A percentile compares a stretch with the other conserved stretches of the same genome.
These are phyloP conservation scores for Silurus glanis DNA, from an alignment of 2,113 vertebrate genomes.

Conservation along the genomic window DNA sequence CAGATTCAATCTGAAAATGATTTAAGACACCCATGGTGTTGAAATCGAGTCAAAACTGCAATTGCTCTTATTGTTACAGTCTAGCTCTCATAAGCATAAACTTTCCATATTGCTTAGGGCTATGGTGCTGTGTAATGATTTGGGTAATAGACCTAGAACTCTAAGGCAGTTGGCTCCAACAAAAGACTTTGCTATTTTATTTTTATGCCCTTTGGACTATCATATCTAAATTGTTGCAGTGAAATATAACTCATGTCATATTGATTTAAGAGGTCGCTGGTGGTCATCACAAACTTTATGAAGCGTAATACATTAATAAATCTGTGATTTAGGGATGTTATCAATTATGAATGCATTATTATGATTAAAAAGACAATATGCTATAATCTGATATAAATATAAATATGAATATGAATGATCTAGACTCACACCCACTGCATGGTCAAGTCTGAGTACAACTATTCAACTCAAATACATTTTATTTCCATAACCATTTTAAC, in stretches of 20 bases:
- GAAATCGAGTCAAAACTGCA: constrained; percentile 27
- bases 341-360: neutral
- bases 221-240: constrained; percentile 7
- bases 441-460: too few relatives aligned
- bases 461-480: too few relatives aligned
- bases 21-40: constrained; percentile 20
- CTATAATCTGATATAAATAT: neutral
- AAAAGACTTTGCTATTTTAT: constrained; percentile 6
- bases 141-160: constrained; percentile 12
- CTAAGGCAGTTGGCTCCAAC: neutral
- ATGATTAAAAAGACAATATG: neutral
- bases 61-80: constrained; percentile 34
- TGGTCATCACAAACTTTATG: neutral
- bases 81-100: constrained; percentile 42
- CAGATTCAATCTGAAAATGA: constrained; percentile 39
- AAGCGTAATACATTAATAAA: neutral
- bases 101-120: constrained; percentile 16
- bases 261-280: constrained; percentile 12
- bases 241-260: constrained; percentile 1
- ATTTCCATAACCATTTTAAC: too few relatives aligned
- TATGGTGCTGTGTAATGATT: constrained; percentile 25
- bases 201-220: constrained; percentile 19
- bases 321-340: neutral
- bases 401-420: neutral
- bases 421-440: too few relatives aligned